A percentile compares a stretch with the other conserved stretches of the same genome.
phyloP scores from a whole-genome alignment of 2,888 invertebrate genomes.

The Mimas tiliae region DNA sequence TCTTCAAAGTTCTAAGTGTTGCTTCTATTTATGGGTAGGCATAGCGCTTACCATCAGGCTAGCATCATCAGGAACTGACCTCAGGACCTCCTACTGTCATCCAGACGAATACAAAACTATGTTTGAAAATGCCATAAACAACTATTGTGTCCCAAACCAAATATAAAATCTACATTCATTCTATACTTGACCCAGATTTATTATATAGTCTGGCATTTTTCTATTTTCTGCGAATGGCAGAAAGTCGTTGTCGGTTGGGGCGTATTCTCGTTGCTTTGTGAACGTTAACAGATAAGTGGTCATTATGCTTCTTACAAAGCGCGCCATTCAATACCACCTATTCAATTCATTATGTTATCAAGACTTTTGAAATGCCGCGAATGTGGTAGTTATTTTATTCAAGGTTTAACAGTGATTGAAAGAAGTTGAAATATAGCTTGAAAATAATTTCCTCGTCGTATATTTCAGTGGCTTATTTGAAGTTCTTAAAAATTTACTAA shows the following conservation, averaged over 20 bases:
- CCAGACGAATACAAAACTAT: too few species aligned
- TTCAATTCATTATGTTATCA: slow-evolving; percentile 14
- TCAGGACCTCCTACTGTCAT: too few species aligned
- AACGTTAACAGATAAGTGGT: slow-evolving; percentile 39
- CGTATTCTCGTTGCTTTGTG: slow-evolving; percentile 35
- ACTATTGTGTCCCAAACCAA: too few species aligned
- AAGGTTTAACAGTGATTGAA: not conserved
- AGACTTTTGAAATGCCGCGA: not conserved
- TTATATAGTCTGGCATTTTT: not conserved
- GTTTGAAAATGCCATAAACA: too few species aligned
- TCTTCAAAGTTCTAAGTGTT: too few species aligned
- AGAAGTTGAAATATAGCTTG: too few species aligned
- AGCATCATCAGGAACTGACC: too few species aligned
- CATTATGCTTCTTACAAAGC: slow-evolving; percentile 40
- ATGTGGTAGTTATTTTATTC: not conserved
- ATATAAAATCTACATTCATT: not conserved
- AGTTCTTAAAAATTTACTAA: too few species aligned
- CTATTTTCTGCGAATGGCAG: not conserved
- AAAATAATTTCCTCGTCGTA: too few species aligned
- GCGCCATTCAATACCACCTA: slow-evolving; percentile 38
- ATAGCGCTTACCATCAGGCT: too few species aligned
- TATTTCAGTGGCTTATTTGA: too few species aligned
- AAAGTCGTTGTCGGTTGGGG: slow-evolving; percentile 9
- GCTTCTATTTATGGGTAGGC: too few species aligned
- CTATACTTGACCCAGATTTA: not conserved